Percentiles rank a stretch among this genome's conserved stretches.
Conservation (phyloP, 2,113 vertebrate genomes). For the Aythya baeri region DNA sequence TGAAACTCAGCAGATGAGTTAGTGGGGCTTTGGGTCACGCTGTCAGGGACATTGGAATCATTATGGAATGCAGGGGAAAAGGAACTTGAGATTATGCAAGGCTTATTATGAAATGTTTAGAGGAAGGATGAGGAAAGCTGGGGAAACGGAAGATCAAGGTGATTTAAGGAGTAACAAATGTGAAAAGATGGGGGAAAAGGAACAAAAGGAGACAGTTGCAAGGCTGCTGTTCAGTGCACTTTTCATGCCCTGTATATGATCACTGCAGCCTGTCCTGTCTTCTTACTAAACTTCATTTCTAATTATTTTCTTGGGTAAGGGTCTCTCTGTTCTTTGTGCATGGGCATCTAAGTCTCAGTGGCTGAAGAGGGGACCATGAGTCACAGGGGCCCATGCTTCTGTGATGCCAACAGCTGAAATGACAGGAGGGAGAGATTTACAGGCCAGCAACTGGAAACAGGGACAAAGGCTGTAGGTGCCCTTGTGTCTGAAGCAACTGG, state of each 20-base stretch:
- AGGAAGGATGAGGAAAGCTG: neutral
- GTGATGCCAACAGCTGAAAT: neutral
- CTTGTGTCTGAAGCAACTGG: neutral
- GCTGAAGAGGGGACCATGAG: fast-evolving
- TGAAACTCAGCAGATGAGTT: neutral
- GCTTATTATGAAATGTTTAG: neutral
- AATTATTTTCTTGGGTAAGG: neutral
- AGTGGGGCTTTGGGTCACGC: neutral
- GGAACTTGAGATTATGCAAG: neutral
- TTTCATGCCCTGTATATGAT: neutral
- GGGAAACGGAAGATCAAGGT: neutral
- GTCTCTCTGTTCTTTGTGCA: neutral
- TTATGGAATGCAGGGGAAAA: neutral
- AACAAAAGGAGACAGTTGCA: neutral
- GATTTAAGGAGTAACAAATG: neutral
- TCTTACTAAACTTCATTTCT: neutral
- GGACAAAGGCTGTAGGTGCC: fast-evolving
- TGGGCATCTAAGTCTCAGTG: neutral
- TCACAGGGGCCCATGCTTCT: neutral
- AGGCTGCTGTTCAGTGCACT: neutral
- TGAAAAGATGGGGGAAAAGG: neutral
- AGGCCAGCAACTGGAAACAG: neutral
- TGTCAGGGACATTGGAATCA: neutral
- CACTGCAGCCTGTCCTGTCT: neutral
- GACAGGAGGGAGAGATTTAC: neutral